Conservation (phyloP, 1,140 invertebrate species). For the Drosophila rhopaloa region DNA sequence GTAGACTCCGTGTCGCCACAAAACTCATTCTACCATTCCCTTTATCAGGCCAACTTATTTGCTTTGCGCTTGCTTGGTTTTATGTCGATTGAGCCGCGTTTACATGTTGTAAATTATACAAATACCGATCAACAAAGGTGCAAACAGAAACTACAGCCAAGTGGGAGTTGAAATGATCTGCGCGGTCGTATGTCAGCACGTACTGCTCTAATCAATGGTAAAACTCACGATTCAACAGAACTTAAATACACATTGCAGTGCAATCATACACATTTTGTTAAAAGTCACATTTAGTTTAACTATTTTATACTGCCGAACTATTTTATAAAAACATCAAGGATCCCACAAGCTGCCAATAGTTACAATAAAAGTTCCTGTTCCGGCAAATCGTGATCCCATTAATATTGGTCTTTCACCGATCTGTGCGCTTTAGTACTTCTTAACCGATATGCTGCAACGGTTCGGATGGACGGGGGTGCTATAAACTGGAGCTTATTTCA, state of each 20-base stretch:
- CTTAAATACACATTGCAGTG: too few relatives aligned
- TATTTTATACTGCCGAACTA: too few relatives aligned
- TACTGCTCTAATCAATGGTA: background rate
- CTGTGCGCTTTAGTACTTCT: conserved; percentile 23
- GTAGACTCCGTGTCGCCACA: conserved; percentile 69
- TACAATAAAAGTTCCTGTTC: conserved; percentile 71
- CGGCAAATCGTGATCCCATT: conserved; percentile 60
- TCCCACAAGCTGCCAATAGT: conserved; percentile 54
- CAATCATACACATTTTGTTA: background rate
- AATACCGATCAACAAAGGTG: conserved; percentile 56
- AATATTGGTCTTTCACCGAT: conserved; percentile 47
- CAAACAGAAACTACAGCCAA: conserved; percentile 9
- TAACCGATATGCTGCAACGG: conserved; percentile 39
- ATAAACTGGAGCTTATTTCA: conserved; percentile 79
- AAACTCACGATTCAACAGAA: too few relatives aligned
- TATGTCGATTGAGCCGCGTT: conserved; percentile 37
- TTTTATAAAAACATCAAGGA: background rate
- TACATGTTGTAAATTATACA: conserved; percentile 71
- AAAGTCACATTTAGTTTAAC: background rate
- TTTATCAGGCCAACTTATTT: conserved; percentile 40
- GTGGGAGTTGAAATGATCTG: background rate
- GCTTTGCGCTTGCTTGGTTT: conserved; percentile 20
- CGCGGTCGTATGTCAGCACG: too few relatives aligned
- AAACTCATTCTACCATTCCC: conserved; percentile 23
- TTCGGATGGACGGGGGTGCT: conserved; percentile 17